Conservation (phyloP, 92 coral and sea anemone species). For the Zoanthus solanderi region DNA sequence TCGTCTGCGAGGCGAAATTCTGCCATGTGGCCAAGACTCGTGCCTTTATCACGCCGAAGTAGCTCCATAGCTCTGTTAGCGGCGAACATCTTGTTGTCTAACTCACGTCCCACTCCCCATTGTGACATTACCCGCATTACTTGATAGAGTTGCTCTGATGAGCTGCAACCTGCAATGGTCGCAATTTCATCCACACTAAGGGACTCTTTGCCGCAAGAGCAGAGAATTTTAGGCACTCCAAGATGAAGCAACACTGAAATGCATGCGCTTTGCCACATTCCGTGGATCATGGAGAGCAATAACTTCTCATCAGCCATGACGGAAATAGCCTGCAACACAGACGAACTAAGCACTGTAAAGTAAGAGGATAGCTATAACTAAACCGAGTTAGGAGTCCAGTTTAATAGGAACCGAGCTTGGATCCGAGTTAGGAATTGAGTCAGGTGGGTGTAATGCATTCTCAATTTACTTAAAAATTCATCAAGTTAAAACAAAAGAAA, state of each 20-base stretch:
- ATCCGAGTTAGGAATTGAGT: too few relatives aligned
- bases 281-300: conserved; percentile 51
- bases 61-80: conserved; percentile 49
- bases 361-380: too few relatives aligned
- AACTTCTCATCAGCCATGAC: conserved; percentile 16
- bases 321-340: too few relatives aligned
- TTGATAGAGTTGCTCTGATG: conserved; percentile 41
- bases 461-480: too few relatives aligned
- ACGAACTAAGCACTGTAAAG: too few relatives aligned
- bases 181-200: conserved; percentile 47
- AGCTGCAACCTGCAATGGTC: conserved; percentile 32
- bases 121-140: conserved; percentile 45
- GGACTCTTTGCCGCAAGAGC: conserved; percentile 33
- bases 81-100: conserved; percentile 47
- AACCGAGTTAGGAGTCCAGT: too few relatives aligned
- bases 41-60: conserved; percentile 51
- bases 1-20: conserved; percentile 29
- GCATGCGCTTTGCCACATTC: conserved; percentile 55
- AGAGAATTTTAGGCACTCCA: conserved; percentile 48
- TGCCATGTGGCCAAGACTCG: conserved; percentile 55
- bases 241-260: conserved; percentile 46
- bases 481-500: too few relatives aligned
- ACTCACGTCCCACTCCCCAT: conserved; percentile 54
- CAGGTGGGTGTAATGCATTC: too few relatives aligned
- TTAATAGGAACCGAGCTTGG: too few relatives aligned